phyloP scores from a whole-genome alignment of 64 coral and sea anemone species.

The Stichodactyla helianthus region DNA sequence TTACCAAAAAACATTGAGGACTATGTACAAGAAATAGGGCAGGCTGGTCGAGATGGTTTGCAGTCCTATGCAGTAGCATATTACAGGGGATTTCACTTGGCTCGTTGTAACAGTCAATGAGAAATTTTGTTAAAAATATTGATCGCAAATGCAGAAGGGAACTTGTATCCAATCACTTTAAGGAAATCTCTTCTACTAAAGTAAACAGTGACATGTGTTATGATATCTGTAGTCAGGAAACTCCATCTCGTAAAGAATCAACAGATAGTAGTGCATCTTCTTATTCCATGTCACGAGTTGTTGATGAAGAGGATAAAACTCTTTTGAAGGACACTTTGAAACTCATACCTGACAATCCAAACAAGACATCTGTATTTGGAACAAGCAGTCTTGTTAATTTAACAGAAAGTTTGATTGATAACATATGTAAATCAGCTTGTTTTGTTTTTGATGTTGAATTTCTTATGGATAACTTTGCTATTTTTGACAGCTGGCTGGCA shows the following conservation, averaged over 20 bases:
- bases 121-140: slow-evolving; percentile 36
- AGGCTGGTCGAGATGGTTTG: slow-evolving; percentile 19
- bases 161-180: slow-evolving; percentile 12
- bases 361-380: slow-evolving; percentile 45
- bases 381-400: slow-evolving; percentile 38
- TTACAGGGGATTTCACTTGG: slow-evolving; percentile 32
- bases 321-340: slow-evolving; percentile 36
- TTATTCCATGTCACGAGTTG: slow-evolving; percentile 17
- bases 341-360: slow-evolving; percentile 23
- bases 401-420: slow-evolving; percentile 42
- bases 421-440: slow-evolving; percentile 20
- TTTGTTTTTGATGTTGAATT: slow-evolving; percentile 32
- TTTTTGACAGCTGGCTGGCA: slow-evolving; percentile 41
- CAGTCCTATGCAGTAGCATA: slow-evolving; percentile 11
- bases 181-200: not conserved
- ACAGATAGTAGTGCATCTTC: not conserved
- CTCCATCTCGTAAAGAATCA: not conserved
- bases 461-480: slow-evolving; percentile 51
- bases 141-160: slow-evolving; percentile 29
- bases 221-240: slow-evolving; percentile 14
- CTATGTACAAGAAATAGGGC: slow-evolving; percentile 31
- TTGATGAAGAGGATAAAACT: slow-evolving; percentile 37
- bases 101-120: slow-evolving; percentile 44
- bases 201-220: slow-evolving; percentile 12
- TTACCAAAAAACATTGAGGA: slow-evolving; percentile 7